Conservation (phyloP, 2,797 vertebrate species). For the Aselliscus stoliczkanus region DNA sequence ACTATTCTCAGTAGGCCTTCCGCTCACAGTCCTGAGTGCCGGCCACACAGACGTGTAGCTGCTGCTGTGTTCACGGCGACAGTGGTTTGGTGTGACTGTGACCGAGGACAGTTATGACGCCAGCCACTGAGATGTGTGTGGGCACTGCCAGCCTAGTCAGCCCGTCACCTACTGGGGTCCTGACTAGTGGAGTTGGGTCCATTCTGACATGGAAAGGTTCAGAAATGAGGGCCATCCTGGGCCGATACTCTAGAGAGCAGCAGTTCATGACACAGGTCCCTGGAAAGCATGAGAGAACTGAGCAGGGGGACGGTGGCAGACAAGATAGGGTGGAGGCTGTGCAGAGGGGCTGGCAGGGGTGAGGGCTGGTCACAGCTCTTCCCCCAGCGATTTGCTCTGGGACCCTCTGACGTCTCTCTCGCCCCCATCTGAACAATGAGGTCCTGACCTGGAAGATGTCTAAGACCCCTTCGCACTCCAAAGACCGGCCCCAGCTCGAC, state of each 20-base stretch:
- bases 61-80: too few species aligned
- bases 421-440: too few species aligned
- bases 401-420: not conserved
- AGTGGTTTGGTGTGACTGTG: not conserved
- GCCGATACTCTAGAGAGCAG: too few species aligned
- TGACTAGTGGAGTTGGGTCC: not conserved
- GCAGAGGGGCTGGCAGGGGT: not conserved
- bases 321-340: too few species aligned
- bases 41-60: rapidly evolving
- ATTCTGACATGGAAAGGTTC: too few species aligned
- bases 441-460: not conserved
- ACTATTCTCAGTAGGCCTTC: too few species aligned
- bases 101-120: not conserved
- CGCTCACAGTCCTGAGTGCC: not conserved
- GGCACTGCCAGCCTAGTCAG: not conserved
- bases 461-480: too few species aligned
- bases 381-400: rapidly evolving
- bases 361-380: too few species aligned
- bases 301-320: too few species aligned
- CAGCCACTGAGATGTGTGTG: not conserved
- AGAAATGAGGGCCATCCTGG: not conserved
- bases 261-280: rapidly evolving
- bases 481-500: not conserved
- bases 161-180: not conserved
- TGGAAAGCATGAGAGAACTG: rapidly evolving